Evolutionary conservation across 2,113 vertebrate genomes (phyloP).

Genomic region (Maccullochella peelii): DNA sequence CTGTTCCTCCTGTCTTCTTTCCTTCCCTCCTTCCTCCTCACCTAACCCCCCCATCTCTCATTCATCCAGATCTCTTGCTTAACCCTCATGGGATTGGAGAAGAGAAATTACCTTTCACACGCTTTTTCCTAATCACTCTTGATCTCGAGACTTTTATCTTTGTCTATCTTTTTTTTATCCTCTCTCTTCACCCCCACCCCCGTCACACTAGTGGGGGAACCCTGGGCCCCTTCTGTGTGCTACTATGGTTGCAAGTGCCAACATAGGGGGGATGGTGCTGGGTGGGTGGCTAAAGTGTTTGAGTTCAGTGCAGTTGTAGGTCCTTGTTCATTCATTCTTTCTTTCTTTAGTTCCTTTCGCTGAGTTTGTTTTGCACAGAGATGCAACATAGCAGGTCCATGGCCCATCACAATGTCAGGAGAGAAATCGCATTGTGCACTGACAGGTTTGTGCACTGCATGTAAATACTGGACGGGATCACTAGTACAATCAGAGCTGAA

Average conservation of each 20-base stretch:
- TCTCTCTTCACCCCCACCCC: neutral
- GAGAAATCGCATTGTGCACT: too few species aligned
- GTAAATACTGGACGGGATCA: neutral
- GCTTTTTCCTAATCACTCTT: conserved; percentile 18
- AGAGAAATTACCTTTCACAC: conserved; percentile 30
- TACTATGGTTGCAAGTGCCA: conserved; percentile 60
- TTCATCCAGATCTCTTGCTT: conserved; percentile 1
- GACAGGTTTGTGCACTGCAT: neutral
- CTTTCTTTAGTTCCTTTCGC: neutral
- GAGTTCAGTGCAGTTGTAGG: conserved; percentile 22
- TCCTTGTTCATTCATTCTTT: conserved; percentile 7
- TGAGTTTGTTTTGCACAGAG: neutral
- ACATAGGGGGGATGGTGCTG: conserved; percentile 3
- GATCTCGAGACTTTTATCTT: conserved; percentile 37
- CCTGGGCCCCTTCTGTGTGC: conserved; percentile 25
- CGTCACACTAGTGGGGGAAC: conserved; percentile 16
- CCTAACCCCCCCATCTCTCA: conserved; percentile 3
- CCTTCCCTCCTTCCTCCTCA: neutral
- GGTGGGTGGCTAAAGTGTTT: conserved; percentile 9
- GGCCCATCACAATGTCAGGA: neutral
- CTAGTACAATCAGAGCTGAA: too few species aligned
- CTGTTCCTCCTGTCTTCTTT: neutral
- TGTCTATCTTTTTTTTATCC: neutral
- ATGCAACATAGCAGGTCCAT: neutral
- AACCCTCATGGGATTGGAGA: neutral